Evolutionary conservation across 2,888 invertebrate species (phyloP).

Genomic region (Athalia circularis): DNA sequence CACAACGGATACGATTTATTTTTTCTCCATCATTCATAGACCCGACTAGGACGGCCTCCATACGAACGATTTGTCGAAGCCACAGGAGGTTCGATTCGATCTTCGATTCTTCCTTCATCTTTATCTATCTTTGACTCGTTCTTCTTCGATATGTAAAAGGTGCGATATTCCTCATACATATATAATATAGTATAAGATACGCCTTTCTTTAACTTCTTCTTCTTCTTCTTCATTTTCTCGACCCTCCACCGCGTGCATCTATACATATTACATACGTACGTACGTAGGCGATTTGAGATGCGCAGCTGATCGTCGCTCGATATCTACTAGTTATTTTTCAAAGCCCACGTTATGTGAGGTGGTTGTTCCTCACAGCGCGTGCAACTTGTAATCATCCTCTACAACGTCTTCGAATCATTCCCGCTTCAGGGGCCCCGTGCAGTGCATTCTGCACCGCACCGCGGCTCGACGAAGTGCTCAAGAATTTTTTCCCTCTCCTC

Average conservation of each 20-base stretch:
- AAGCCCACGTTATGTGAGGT: constrained; percentile 36
- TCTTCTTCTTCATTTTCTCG: too few species aligned
- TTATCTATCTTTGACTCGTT: constrained; percentile 31
- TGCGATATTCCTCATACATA: constrained; percentile 29
- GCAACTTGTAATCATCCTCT: constrained; percentile 42
- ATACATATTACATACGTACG: not conserved
- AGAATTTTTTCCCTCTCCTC: not conserved
- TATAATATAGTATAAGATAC: too few species aligned
- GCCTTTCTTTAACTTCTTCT: too few species aligned
- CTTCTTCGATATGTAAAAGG: constrained; percentile 10
- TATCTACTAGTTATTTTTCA: constrained; percentile 40
- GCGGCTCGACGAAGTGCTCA: not conserved
- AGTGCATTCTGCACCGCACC: not conserved
- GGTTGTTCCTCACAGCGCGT: constrained; percentile 9
- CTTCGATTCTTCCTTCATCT: constrained; percentile 36
- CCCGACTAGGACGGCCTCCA: too few species aligned
- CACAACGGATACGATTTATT: too few species aligned
- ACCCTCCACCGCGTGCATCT: too few species aligned
- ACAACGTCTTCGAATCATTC: constrained; percentile 3
- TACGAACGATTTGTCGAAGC: constrained; percentile 31
- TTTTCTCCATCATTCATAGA: too few species aligned
- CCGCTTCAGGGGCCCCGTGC: constrained; percentile 13
- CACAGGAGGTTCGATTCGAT: constrained; percentile 30
- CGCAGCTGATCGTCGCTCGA: constrained; percentile 39
- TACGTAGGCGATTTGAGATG: not conserved